Evolutionary conservation across 2,113 vertebrate genomes (phyloP).

Genomic region (Pluvialis apricaria): DNA sequence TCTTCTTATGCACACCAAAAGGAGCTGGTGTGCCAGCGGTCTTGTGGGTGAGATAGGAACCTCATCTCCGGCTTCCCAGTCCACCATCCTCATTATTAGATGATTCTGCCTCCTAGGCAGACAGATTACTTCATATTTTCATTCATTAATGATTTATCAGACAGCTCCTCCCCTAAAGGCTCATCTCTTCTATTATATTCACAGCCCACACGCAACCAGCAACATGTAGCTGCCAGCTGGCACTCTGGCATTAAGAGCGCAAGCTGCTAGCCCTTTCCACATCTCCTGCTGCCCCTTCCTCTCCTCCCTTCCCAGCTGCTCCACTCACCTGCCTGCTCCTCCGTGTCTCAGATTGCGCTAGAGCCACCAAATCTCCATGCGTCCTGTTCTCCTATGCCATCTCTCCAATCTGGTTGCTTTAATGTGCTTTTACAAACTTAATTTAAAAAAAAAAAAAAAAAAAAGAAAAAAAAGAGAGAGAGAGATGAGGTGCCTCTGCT

Average conservation of each 20-base stretch:
- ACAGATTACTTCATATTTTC: slow-evolving; percentile 54
- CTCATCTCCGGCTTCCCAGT: not conserved
- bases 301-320: not conserved
- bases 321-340: not conserved
- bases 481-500: too few relatives aligned
- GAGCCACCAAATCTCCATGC: not conserved
- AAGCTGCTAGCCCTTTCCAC: not conserved
- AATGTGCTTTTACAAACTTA: not conserved
- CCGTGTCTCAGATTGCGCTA: not conserved
- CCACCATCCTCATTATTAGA: slow-evolving; percentile 27
- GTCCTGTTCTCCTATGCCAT: not conserved
- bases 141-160: slow-evolving; percentile 63
- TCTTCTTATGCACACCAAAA: not conserved
- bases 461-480: too few relatives aligned
- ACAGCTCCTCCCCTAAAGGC: slow-evolving; percentile 48
- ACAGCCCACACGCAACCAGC: slow-evolving; percentile 15
- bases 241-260: not conserved
- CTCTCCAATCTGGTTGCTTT: not conserved
- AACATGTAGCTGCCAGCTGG: slow-evolving; percentile 29
- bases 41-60: not conserved
- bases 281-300: not conserved
- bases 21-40: not conserved
- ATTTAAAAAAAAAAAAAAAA: too few relatives aligned
- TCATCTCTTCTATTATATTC: slow-evolving; percentile 13
- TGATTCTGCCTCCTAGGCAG: slow-evolving; percentile 19